phyloP scores from a whole-genome alignment of 2,797 vertebrate species.

The Ctenosaura bakeri region DNA sequence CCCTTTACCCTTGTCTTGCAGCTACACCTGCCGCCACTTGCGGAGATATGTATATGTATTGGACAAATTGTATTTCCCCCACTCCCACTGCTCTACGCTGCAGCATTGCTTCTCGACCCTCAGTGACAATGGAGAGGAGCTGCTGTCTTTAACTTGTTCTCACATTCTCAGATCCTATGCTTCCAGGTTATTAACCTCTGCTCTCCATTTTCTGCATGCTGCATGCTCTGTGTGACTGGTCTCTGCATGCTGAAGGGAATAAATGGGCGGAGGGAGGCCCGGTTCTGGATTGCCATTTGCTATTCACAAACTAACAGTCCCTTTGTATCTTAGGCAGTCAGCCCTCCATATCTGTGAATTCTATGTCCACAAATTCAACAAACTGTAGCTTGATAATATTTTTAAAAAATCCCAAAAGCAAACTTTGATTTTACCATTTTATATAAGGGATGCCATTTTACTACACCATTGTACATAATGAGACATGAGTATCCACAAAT shows the following conservation, averaged over 20 bases:
- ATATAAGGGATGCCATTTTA: no score
- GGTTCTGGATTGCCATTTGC: constrained; percentile 42
- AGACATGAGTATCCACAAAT: no score
- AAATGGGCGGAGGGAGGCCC: constrained; percentile 14
- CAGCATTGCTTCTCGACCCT: constrained; percentile 86
- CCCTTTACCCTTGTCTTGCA: constrained; percentile 86
- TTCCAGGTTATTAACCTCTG: constrained; percentile 88
- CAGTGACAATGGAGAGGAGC: constrained; percentile 88
- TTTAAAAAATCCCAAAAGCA: no score
- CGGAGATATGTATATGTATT: constrained; percentile 88
- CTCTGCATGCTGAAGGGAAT: constrained; percentile 74
- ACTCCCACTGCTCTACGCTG: constrained; percentile 84
- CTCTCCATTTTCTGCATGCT: constrained; percentile 82
- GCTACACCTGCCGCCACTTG: constrained; percentile 89
- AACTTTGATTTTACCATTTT: no score
- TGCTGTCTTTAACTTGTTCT: constrained; percentile 88
- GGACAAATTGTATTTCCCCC: constrained; percentile 87
- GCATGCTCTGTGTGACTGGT: constrained; percentile 76
- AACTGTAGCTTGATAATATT: no score
- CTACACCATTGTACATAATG: no score
- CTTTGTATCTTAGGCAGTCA: not conserved
- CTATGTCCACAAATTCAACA: no score
- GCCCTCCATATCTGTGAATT: no score
- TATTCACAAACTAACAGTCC: constrained; percentile 25
- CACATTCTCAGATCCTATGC: constrained; percentile 89